Evolutionary conservation across 2,113 vertebrate species (phyloP).

Genomic region (Anhinga rufa): DNA sequence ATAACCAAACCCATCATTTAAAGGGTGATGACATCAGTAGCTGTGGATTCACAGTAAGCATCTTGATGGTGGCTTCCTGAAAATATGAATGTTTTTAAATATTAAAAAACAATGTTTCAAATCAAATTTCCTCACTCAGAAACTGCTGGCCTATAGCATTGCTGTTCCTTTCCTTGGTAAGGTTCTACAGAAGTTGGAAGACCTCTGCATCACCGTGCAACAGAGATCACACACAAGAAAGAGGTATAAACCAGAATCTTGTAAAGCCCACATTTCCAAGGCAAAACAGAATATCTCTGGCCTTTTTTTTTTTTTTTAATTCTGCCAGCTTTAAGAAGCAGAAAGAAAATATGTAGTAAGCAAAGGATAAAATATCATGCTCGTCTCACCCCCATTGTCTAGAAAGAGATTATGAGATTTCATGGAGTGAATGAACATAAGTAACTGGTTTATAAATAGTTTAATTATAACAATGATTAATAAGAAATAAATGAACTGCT

Average conservation of each 20-base stretch:
- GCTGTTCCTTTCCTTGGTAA: not conserved
- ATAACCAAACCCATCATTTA: conserved; percentile 75
- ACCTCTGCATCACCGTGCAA: not conserved
- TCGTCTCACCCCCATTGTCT: not conserved
- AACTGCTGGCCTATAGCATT: not conserved
- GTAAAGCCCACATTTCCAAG: not conserved
- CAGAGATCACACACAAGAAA: not conserved
- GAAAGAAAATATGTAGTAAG: not conserved
- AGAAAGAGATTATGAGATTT: not conserved
- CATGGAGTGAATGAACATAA: not conserved
- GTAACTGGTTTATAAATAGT: not conserved
- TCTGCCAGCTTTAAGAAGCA: not conserved
- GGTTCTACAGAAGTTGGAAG: not conserved
- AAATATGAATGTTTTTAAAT: not conserved
- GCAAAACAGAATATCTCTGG: not conserved
- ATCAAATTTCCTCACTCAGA: not conserved
- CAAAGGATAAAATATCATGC: not conserved
- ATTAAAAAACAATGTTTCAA: not conserved
- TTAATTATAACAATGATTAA: not conserved
- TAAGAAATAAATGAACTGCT: not conserved
- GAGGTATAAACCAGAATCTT: not conserved
- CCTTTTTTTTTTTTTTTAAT: not conserved
- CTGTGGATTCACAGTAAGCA: conserved; percentile 69
- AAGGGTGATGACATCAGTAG: conserved; percentile 82
- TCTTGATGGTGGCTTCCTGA: conserved; percentile 84